phyloP scores from a whole-genome alignment of 2,888 invertebrate genomes.

The Leptodirus hochenwartii region DNA sequence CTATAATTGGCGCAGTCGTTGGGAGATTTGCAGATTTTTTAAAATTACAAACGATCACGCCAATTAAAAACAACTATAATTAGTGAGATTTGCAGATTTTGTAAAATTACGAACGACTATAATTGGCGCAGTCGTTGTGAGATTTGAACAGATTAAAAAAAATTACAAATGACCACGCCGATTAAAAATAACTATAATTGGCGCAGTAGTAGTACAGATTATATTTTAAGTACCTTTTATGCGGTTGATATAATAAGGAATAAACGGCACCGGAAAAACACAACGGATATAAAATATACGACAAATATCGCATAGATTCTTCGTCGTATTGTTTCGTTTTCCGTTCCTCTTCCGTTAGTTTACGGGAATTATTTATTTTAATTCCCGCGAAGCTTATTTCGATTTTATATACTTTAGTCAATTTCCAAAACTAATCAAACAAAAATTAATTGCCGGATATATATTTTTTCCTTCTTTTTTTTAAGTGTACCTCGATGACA shows the following conservation, averaged over 20 bases:
- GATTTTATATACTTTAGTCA: slow-evolving; percentile 74
- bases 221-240: slow-evolving; percentile 62
- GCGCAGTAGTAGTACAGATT: too few species aligned
- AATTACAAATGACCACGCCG: too few species aligned
- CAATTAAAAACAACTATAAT: too few species aligned
- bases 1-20: too few species aligned
- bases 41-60: not conserved
- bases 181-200: too few species aligned
- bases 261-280: slow-evolving; percentile 77
- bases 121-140: too few species aligned
- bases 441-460: slow-evolving; percentile 4
- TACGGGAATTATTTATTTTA: slow-evolving; percentile 22
- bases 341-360: slow-evolving; percentile 45
- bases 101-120: too few species aligned
- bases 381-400: slow-evolving; percentile 23
- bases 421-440: slow-evolving; percentile 70
- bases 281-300: slow-evolving; percentile 76
- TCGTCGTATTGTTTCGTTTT: slow-evolving; percentile 76
- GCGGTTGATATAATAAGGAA: slow-evolving; percentile 83
- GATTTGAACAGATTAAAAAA: too few species aligned
- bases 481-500: slow-evolving; percentile 59
- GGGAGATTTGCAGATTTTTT: not conserved
- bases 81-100: too few species aligned
- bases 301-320: slow-evolving; percentile 83
- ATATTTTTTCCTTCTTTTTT: not conserved